phyloP scores from a whole-genome alignment of 1,140 invertebrate species.

The Rhynchophorus ferrugineus region DNA sequence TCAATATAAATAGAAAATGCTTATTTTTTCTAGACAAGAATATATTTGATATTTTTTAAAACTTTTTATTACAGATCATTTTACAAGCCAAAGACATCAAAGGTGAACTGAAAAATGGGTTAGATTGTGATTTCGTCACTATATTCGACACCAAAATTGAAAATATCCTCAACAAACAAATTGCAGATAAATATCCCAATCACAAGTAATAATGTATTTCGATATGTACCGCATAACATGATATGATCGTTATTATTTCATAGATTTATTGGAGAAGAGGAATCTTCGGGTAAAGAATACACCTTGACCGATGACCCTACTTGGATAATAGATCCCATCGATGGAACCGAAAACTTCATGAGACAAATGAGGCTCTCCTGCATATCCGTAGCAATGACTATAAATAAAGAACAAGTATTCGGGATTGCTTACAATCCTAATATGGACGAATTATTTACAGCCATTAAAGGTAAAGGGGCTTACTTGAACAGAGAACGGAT shows the following conservation, averaged over 20 bases:
- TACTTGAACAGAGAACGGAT: conserved; percentile 63
- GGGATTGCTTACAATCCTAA: conserved; percentile 74
- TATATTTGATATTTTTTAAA: too few relatives aligned
- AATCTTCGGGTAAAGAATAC: conserved; percentile 47
- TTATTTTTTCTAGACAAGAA: too few relatives aligned
- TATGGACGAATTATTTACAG: conserved; percentile 64
- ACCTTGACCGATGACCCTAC: conserved; percentile 71
- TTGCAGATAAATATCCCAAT: conserved; percentile 57
- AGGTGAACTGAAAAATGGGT: conserved; percentile 37
- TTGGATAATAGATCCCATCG: conserved; percentile 82
- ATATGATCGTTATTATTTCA: too few relatives aligned
- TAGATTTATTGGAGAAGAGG: conserved; percentile 78
- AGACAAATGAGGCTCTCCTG: conserved; percentile 56
- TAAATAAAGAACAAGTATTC: conserved; percentile 57
- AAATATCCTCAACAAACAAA: conserved; percentile 57
- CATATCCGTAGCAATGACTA: conserved; percentile 56
- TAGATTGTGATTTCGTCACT: conserved; percentile 72
- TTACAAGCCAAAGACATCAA: conserved; percentile 27
- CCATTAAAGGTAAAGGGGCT: conserved; percentile 62
- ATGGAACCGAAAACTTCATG: conserved; percentile 70
- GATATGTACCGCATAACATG: too few relatives aligned
- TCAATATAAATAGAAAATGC: too few relatives aligned
- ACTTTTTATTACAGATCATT: conserved; percentile 6
- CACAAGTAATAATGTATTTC: conserved; percentile 69
- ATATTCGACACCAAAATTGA: conserved; percentile 76